A percentile compares a stretch with the other conserved stretches of the same genome.
Conservation (phyloP, 2,113 vertebrate species). For the Eidolon helvum region DNA sequence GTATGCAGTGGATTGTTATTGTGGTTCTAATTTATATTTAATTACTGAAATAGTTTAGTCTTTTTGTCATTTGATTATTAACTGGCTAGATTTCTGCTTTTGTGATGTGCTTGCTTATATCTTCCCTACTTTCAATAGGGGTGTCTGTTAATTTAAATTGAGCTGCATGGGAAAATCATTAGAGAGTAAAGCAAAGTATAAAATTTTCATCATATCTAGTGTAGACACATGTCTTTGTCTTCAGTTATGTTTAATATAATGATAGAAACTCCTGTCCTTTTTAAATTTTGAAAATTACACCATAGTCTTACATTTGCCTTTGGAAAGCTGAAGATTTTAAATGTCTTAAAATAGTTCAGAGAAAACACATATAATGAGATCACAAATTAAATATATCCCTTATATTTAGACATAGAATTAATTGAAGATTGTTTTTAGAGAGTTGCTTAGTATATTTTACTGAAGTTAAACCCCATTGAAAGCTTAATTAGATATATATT, state of each 20-base stretch:
- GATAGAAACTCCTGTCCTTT: neutral
- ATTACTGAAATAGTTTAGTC: neutral
- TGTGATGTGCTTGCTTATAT: neutral
- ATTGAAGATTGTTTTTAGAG: neutral
- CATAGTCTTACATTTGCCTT: neutral
- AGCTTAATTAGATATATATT: neutral
- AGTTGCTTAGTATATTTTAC: neutral
- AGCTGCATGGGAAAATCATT: neutral
- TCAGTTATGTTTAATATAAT: neutral
- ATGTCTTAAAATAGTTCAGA: neutral
- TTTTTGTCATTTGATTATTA: neutral
- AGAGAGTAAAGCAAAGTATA: constrained; percentile 23
- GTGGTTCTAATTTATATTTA: constrained; percentile 22
- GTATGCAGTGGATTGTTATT: neutral
- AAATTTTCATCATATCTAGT: neutral
- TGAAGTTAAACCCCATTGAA: neutral
- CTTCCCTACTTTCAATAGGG: neutral
- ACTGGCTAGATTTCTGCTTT: neutral
- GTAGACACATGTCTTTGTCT: neutral
- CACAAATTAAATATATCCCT: neutral
- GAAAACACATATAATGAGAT: neutral
- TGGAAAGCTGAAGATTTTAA: neutral
- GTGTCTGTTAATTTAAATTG: neutral
- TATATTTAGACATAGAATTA: neutral
- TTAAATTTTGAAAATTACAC: neutral